Evolutionary conservation across 2,888 invertebrate species (phyloP).

Genomic region (Lepidocyrtinus sp.): DNA sequence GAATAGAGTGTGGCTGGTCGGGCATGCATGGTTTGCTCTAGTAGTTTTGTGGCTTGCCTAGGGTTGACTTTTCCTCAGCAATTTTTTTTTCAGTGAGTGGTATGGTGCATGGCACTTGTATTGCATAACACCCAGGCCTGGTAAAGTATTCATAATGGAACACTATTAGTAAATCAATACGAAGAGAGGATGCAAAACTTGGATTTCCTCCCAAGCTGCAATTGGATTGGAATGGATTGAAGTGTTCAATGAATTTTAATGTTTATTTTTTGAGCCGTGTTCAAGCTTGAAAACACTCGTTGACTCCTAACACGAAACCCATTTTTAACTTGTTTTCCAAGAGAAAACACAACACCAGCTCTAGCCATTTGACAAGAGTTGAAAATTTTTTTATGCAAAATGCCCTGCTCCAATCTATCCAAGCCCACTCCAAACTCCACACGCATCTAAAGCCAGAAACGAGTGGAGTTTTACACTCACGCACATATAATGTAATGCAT

Average conservation of each 20-base stretch:
- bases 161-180: constrained; percentile 54
- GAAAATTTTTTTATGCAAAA: too few species aligned
- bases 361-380: constrained; percentile 39
- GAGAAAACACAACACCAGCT: constrained; percentile 1
- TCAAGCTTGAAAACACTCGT: constrained; percentile 33
- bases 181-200: too few species aligned
- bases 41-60: not conserved
- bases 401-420: too few species aligned
- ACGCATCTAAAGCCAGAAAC: too few species aligned
- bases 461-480: too few species aligned
- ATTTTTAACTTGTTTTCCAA: too few species aligned
- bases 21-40: not conserved
- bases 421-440: too few species aligned
- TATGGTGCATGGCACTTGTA: not conserved
- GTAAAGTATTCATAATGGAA: constrained; percentile 44
- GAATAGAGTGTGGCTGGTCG: not conserved
- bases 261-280: not conserved
- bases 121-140: not conserved
- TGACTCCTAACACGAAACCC: constrained; percentile 22
- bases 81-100: not conserved
- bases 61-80: not conserved
- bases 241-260: not conserved
- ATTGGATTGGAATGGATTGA: not conserved
- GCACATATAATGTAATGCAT: not conserved
- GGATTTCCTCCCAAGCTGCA: constrained; percentile 10